A percentile compares a stretch with the other conserved stretches of the same genome.
phyloP scores from a whole-genome alignment of 2,888 invertebrate species.

The Sphaeridia pumilis region DNA sequence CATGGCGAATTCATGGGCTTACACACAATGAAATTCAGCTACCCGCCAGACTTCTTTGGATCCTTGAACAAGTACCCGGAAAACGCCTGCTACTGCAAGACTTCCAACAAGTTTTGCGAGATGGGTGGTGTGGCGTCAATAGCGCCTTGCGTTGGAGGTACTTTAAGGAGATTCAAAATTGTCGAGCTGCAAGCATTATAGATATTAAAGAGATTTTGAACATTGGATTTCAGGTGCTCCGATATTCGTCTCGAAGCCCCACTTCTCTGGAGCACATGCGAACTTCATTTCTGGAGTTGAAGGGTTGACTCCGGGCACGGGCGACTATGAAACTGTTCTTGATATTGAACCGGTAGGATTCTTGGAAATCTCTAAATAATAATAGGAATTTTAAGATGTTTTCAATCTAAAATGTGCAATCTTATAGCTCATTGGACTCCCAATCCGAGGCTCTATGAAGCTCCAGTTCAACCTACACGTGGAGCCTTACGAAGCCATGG shows the following conservation, averaged over 20 bases:
- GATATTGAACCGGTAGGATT: slow-evolving; percentile 18
- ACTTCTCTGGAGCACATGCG: slow-evolving; percentile 16
- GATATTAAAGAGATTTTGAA: no score
- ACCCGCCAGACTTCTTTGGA: slow-evolving; percentile 49
- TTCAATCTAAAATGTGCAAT: neutral
- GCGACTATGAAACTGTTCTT: slow-evolving; percentile 14
- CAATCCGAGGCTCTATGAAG: slow-evolving; percentile 24
- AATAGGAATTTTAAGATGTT: no score
- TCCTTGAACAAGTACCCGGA: slow-evolving; percentile 50
- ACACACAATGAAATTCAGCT: slow-evolving; percentile 53
- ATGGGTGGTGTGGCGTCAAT: slow-evolving; percentile 30
- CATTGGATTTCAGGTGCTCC: slow-evolving; percentile 21
- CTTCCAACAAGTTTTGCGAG: slow-evolving; percentile 17
- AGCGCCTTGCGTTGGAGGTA: slow-evolving; percentile 26
- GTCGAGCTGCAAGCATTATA: no score
- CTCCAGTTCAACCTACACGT: slow-evolving; percentile 31
- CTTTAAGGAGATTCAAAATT: no score
- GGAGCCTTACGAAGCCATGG: slow-evolving; percentile 28
- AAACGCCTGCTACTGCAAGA: slow-evolving; percentile 48
- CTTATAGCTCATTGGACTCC: slow-evolving; percentile 27
- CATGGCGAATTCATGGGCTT: slow-evolving; percentile 55
- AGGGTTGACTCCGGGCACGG: slow-evolving; percentile 14
- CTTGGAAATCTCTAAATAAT: neutral
- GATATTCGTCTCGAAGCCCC: slow-evolving; percentile 15
- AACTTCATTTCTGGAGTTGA: slow-evolving; percentile 10